A percentile compares a stretch with the other conserved stretches of the same genome.
Evolutionary conservation across 2,888 invertebrate genomes (phyloP).

Genomic region (Torymus aiolomorphi): DNA sequence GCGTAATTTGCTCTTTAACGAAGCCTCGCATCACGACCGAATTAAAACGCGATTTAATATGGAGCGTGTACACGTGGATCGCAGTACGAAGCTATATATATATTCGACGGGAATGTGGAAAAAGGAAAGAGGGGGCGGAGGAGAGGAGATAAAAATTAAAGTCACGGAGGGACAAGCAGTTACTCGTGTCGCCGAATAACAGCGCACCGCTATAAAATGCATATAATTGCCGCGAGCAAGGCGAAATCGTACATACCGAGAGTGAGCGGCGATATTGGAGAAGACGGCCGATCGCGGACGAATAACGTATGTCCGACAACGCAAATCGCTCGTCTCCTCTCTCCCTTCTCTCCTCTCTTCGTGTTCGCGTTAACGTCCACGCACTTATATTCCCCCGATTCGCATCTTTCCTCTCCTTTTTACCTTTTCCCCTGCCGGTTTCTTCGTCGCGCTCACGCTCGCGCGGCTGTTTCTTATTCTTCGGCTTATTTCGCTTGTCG

Average conservation of each 20-base stretch:
- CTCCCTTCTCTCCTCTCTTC: slow-evolving; percentile 5
- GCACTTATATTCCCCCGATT: slow-evolving; percentile 46
- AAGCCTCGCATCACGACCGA: slow-evolving; percentile 11
- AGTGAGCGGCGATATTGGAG: slow-evolving; percentile 47
- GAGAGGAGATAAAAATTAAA: slow-evolving; percentile 51
- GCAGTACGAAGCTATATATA: slow-evolving; percentile 24
- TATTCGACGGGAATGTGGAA: slow-evolving; percentile 46
- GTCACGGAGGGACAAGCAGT: slow-evolving; percentile 58
- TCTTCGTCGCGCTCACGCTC: too few relatives aligned
- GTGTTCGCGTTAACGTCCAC: slow-evolving; percentile 35
- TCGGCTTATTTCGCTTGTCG: neutral
- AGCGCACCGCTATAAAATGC: slow-evolving; percentile 67
- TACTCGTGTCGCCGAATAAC: slow-evolving; percentile 54
- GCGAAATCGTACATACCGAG: slow-evolving; percentile 58
- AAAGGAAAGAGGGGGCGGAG: neutral
- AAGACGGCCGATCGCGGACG: slow-evolving; percentile 48
- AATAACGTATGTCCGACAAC: slow-evolving; percentile 55
- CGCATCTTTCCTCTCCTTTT: slow-evolving; percentile 39
- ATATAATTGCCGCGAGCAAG: slow-evolving; percentile 66
- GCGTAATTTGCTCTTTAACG: slow-evolving; percentile 17
- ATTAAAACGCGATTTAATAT: slow-evolving; percentile 54
- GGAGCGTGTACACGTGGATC: slow-evolving; percentile 17
- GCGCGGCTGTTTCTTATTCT: neutral
- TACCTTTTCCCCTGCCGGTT: neutral
- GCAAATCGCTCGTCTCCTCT: slow-evolving; percentile 50